Base-by-base conservation (phyloP, 2,888 invertebrate genomes). In the Lypha dubia region DNA sequence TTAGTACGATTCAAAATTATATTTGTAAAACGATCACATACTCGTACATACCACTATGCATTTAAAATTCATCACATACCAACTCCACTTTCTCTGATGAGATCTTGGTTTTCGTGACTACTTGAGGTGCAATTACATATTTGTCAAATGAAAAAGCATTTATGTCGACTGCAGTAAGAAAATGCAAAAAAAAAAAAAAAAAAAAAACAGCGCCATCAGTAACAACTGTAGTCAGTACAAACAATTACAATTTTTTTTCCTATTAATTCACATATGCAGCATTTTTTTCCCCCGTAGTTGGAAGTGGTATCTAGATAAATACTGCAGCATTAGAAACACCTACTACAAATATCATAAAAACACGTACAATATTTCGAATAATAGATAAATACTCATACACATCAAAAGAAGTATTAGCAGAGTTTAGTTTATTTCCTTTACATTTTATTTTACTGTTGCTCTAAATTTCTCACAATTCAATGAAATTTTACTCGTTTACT, bases 61-160 rank as follows among this genome's bases (percentile, higher is more conserved):
- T 56, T 53, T 17, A 41, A 41, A 28, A 41, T 70, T 70, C 56
- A 56, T 70, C 44, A 17, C 70, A 32, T 28, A 13, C 15, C 49
- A 49, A 13, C 65, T 28, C 17, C 41, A 28, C 13, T 28, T 44
- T 44, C 20, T 41, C 53, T 60, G 65, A 70, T 49, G 46, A 60
- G 15, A 68, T 76, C 24, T 71, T 65, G 46, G 15, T 53, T 20
- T 6, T 67, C 11, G 44, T 58, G 84, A 74, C 79, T 88, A 88
- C 86, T 88, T 88, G 86, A 86, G 87, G 85, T 87, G 86, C 87
- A 87, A 89, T 89, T 88, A 88, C 87, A 88, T 88, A 89, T 89
- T 90, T 90, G 89, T 87, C 86, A 88, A 88, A 88, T 89, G 88
- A 87, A 88, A 88, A 87, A 87, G 88, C 88, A 88, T 88, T 88